phyloP scores from a whole-genome alignment of 2,888 invertebrate genomes.

The Chironomus riparius region DNA sequence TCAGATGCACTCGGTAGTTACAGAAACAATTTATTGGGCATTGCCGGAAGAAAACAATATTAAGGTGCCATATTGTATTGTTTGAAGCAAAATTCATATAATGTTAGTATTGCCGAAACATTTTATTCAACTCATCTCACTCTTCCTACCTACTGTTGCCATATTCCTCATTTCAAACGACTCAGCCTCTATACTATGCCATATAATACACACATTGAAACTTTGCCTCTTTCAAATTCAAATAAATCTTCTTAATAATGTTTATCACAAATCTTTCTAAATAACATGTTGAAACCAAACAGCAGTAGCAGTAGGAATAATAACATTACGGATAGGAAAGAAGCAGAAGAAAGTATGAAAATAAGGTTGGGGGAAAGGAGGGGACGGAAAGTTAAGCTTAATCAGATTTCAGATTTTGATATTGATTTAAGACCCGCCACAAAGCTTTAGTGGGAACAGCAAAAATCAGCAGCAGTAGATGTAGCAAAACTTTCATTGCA shows the following conservation, averaged over 20 bases:
- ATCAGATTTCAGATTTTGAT: neutral
- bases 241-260: slow-evolving; percentile 6
- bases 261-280: slow-evolving; percentile 10
- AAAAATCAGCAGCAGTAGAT: neutral
- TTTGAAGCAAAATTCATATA: neutral
- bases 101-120: neutral
- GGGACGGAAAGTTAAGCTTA: neutral
- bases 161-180: neutral
- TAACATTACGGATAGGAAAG: neutral
- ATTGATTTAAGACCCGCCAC: neutral
- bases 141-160: neutral
- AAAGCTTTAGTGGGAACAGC: neutral
- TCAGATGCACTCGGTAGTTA: too few species aligned
- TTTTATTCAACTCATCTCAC: neutral
- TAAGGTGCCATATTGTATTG: neutral
- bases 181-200: neutral
- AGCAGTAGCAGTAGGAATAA: neutral
- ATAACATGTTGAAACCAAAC: slow-evolving; percentile 8
- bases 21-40: neutral
- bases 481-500: neutral
- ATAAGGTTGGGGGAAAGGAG: neutral
- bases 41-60: neutral
- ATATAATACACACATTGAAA: neutral
- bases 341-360: neutral
- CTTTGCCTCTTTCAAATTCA: slow-evolving; percentile 4